Conservation (phyloP, 2,888 invertebrate genomes). For the Eubasilissa splendida region DNA sequence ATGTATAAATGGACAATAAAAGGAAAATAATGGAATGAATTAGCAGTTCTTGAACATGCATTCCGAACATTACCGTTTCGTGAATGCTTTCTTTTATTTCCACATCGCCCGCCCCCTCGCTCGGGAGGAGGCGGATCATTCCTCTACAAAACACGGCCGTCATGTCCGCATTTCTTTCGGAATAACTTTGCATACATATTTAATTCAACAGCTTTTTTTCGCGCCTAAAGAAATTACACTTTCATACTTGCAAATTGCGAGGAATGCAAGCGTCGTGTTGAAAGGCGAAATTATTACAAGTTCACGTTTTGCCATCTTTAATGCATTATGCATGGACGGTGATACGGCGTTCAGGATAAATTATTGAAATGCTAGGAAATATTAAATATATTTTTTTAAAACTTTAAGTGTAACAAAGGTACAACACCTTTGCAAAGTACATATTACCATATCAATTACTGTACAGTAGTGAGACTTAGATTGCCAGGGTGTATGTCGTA, state of each 20-base stretch:
- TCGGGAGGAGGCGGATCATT: not conserved
- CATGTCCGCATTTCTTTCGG: not conserved
- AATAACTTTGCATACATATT: constrained; percentile 20
- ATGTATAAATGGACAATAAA: too few species aligned
- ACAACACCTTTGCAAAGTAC: too few species aligned
- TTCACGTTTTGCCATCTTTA: not conserved
- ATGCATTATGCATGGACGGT: constrained; percentile 14
- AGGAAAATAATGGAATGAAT: too few species aligned
- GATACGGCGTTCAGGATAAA: not conserved
- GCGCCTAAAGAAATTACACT: not conserved
- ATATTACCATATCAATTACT: too few species aligned
- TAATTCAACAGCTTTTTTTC: not conserved
- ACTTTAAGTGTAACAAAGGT: too few species aligned
- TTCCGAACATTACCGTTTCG: too few species aligned
- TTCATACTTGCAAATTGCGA: constrained; percentile 22
- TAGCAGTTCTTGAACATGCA: too few species aligned
- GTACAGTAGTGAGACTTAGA: too few species aligned
- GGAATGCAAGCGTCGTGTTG: constrained; percentile 14
- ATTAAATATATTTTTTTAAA: too few species aligned
- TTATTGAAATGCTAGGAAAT: not conserved
- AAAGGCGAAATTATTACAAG: not conserved
- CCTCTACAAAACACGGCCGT: constrained; percentile 7
- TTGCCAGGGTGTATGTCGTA: too few species aligned
- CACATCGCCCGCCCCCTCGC: too few species aligned
- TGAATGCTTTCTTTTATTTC: too few species aligned